Percentiles rank a stretch among this genome's conserved stretches.
Evolutionary conservation across 2,113 vertebrate species (phyloP).

Genomic region (Rafetus swinhoei): DNA sequence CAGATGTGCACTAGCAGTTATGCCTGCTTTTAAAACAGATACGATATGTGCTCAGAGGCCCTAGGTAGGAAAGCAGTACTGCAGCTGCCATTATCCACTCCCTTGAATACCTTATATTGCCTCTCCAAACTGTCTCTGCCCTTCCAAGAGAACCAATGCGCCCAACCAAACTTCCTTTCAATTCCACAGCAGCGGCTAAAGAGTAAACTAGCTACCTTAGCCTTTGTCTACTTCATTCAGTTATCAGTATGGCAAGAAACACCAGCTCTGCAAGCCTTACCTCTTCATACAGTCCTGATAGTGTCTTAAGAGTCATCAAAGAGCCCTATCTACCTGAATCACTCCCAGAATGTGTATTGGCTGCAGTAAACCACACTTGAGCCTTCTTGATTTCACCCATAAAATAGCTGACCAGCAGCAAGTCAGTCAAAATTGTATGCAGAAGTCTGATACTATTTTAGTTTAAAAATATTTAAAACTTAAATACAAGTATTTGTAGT

Average conservation of each 20-base stretch:
- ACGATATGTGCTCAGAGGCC: background rate
- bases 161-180: background rate
- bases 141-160: background rate
- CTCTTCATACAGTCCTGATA: no score
- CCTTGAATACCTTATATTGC: background rate
- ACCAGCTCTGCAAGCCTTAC: background rate
- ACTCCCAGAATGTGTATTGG: background rate
- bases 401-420: background rate
- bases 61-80: background rate
- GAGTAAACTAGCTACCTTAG: background rate
- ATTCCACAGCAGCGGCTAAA: background rate
- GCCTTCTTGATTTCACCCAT: background rate
- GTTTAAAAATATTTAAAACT: background rate
- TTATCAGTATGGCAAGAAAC: background rate
- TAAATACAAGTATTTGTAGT: background rate
- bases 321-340: background rate
- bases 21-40: background rate
- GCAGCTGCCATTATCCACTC: background rate
- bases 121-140: background rate
- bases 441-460: background rate
- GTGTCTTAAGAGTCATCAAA: background rate
- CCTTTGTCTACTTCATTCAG: background rate
- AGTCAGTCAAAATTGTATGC: background rate
- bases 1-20: background rate
- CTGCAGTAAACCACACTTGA: background rate